Percentiles rank a stretch among this genome's conserved stretches.
These are phyloP conservation scores for Piprites chloris DNA, from an alignment of 2,113 vertebrate genomes.

Conservation along the genomic window DNA sequence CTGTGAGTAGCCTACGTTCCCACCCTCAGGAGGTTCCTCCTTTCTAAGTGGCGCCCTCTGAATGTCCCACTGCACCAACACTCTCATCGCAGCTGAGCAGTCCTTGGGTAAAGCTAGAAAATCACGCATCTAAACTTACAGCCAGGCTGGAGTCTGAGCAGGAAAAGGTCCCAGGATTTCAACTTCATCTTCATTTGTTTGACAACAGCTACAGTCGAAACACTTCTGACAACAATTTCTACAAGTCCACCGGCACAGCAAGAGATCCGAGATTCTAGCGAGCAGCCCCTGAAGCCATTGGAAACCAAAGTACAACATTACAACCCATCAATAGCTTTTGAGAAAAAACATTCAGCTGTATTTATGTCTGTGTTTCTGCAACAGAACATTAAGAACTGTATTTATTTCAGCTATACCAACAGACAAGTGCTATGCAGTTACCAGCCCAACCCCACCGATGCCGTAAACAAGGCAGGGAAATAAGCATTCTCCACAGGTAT, in stretches of 20 bases:
- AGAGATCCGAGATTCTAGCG: slow-evolving; percentile 83
- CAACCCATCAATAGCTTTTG: slow-evolving; percentile 23
- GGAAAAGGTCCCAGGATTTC: slow-evolving; percentile 91
- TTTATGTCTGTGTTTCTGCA: slow-evolving; percentile 29
- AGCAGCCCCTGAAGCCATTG: slow-evolving; percentile 80
- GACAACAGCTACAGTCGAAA: slow-evolving; percentile 85
- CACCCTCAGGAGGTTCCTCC: neutral
- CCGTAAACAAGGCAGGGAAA: slow-evolving; percentile 39
- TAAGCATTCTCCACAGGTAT: slow-evolving; percentile 64
- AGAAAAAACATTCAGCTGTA: slow-evolving; percentile 47
- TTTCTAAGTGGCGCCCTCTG: neutral
- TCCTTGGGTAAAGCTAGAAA: neutral
- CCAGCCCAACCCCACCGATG: slow-evolving; percentile 5
- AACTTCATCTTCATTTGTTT: slow-evolving; percentile 85
- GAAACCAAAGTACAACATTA: slow-evolving; percentile 62
- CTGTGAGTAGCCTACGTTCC: neutral
- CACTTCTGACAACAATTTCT: slow-evolving; percentile 84
- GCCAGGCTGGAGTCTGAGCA: slow-evolving; percentile 86
- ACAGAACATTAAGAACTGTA: slow-evolving; percentile 26
- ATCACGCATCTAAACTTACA: slow-evolving; percentile 76
- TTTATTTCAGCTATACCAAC: slow-evolving; percentile 54
- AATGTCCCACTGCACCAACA: accelerated
- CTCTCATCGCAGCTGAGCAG: neutral
- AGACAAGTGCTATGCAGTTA: slow-evolving; percentile 9
- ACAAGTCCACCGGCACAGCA: slow-evolving; percentile 87